phyloP scores from a whole-genome alignment of 2,113 vertebrate genomes.

The Mustelus asterias region DNA sequence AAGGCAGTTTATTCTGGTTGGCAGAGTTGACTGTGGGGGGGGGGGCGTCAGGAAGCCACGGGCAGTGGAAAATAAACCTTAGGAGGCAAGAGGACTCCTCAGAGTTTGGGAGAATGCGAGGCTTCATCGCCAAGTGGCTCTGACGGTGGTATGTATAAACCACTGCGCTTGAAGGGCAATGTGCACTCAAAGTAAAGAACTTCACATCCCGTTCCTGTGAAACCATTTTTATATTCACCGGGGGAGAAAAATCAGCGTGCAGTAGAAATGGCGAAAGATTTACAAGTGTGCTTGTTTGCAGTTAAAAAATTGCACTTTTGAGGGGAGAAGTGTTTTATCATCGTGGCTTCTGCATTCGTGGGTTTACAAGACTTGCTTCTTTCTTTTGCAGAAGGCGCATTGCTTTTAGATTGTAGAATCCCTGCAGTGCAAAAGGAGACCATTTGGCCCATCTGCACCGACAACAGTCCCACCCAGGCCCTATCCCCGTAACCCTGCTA shows the following conservation, averaged over 20 bases:
- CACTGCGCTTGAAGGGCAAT: not conserved
- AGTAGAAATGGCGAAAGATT: not conserved
- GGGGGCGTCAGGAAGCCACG: not conserved
- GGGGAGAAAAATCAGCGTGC: not conserved
- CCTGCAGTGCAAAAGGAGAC: too few species aligned
- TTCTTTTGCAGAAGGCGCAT: not conserved
- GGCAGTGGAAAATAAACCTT: slow-evolving; percentile 22
- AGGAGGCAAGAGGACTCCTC: not conserved
- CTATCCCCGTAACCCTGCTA: too few species aligned
- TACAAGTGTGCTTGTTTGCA: not conserved
- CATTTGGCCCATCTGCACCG: too few species aligned
- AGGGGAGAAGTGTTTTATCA: not conserved
- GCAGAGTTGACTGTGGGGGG: not conserved
- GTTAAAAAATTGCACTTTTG: not conserved
- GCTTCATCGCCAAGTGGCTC: not conserved
- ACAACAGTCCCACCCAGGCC: too few species aligned
- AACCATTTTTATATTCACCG: not conserved
- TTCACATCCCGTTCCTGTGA: not conserved
- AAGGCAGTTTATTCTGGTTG: slow-evolving; percentile 4
- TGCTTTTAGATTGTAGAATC: not conserved
- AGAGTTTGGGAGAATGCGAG: not conserved
- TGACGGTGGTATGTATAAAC: not conserved
- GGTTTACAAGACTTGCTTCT: not conserved
- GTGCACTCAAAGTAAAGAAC: not conserved
- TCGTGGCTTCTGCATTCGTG: not conserved